Evolutionary conservation across 2,113 vertebrate genomes (phyloP).

Genomic region (Hylia prasina): DNA sequence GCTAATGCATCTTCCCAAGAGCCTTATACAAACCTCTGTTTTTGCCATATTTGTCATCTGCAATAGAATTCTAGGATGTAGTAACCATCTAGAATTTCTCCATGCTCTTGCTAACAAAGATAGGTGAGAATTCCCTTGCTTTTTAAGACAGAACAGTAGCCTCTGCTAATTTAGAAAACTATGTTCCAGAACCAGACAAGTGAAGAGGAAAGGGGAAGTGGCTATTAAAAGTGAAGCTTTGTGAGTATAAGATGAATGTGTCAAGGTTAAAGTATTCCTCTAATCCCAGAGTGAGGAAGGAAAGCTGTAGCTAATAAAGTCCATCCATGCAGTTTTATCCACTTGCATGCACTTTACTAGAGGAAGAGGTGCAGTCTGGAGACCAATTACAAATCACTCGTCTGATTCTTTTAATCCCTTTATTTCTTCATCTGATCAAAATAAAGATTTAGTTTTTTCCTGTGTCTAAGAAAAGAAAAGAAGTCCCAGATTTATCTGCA

Average conservation of each 20-base stretch:
- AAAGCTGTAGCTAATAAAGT: slow-evolving; percentile 67
- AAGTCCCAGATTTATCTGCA: background rate
- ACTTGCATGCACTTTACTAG: slow-evolving; percentile 40
- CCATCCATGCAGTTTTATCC: slow-evolving; percentile 51
- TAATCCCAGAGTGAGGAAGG: slow-evolving; percentile 65
- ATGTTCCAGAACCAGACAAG: slow-evolving; percentile 35
- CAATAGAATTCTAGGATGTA: background rate
- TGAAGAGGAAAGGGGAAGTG: slow-evolving; percentile 45
- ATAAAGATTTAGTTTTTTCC: slow-evolving; percentile 9
- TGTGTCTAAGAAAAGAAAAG: background rate
- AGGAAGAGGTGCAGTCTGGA: slow-evolving; percentile 57
- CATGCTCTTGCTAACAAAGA: background rate
- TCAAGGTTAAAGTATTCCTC: slow-evolving; percentile 73
- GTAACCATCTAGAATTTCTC: background rate
- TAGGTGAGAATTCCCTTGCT: background rate
- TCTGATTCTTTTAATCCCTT: slow-evolving; percentile 73
- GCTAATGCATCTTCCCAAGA: background rate
- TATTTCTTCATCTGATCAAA: slow-evolving; percentile 72
- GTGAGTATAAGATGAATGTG: slow-evolving; percentile 44
- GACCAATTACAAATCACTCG: slow-evolving; percentile 74
- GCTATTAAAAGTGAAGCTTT: slow-evolving; percentile 36
- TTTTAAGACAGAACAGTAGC: background rate
- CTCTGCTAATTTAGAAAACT: slow-evolving; percentile 50
- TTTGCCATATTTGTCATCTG: background rate
- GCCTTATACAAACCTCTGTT: background rate